Evolutionary conservation across 2,888 invertebrate species (phyloP).

Genomic region (Biston betularia): DNA sequence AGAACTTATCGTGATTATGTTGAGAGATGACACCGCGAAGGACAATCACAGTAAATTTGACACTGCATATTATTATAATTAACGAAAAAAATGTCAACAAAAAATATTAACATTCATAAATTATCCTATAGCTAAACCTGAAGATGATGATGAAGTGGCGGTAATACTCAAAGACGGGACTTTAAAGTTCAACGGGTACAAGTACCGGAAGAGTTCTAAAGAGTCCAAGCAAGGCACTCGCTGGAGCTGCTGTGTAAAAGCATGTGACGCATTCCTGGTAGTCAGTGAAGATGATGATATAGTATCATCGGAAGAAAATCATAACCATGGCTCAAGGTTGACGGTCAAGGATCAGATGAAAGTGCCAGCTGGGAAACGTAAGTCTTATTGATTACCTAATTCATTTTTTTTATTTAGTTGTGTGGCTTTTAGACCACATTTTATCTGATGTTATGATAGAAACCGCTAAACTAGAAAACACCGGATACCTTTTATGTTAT

Average conservation of each 20-base stretch:
- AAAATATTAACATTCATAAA: background rate
- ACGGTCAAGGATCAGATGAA: slow-evolving; percentile 38
- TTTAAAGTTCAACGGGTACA: slow-evolving; percentile 41
- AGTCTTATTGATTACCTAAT: slow-evolving; percentile 6
- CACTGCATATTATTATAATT: background rate
- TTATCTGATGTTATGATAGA: no score
- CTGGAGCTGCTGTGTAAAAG: slow-evolving; percentile 39
- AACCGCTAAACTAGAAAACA: no score
- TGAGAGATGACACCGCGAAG: no score
- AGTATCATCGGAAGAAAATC: slow-evolving; percentile 39
- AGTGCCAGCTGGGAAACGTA: slow-evolving; percentile 39
- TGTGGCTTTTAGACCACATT: no score
- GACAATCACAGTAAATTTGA: background rate
- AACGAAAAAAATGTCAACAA: background rate
- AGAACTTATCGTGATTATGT: no score
- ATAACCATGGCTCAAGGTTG: slow-evolving; percentile 37
- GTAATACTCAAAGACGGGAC: slow-evolving; percentile 41
- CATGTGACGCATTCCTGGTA: slow-evolving; percentile 41
- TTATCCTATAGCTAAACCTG: slow-evolving; percentile 13
- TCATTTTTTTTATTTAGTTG: no score
- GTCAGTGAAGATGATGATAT: slow-evolving; percentile 42
- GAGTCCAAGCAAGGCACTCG: slow-evolving; percentile 36
- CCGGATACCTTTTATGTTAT: no score
- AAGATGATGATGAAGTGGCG: slow-evolving; percentile 34
- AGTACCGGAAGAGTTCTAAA: slow-evolving; percentile 33